A percentile compares a stretch with the other conserved stretches of the same genome.
These are phyloP conservation scores for Microcebus murinus DNA, from an alignment of 2,113 vertebrate species.

Conservation along the genomic window DNA sequence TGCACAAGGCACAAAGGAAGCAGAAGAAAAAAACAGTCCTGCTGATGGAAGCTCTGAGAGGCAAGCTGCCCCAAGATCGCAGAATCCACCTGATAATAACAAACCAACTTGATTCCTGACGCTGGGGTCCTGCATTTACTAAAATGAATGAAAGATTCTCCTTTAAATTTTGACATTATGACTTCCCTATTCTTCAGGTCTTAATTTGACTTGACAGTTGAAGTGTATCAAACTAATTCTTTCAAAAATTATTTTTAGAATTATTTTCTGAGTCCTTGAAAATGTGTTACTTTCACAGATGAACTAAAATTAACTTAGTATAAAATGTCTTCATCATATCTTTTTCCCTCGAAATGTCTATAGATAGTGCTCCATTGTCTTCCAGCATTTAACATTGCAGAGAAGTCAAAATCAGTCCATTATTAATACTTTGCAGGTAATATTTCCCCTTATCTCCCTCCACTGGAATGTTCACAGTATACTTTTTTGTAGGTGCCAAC, in stretches of 20 bases:
- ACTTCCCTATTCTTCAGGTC: neutral
- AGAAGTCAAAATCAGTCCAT: neutral
- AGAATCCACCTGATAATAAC: neutral
- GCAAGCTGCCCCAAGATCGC: neutral
- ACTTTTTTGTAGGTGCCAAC: neutral
- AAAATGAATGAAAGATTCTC: neutral
- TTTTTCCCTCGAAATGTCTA: neutral
- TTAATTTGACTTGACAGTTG: neutral
- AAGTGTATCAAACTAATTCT: neutral
- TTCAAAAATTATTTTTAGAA: neutral
- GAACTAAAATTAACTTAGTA: slow-evolving; percentile 8
- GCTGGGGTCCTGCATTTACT: neutral
- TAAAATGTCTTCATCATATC: neutral
- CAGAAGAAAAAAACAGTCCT: neutral
- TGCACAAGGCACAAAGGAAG: neutral
- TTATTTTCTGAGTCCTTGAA: neutral
- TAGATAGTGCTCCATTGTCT: neutral
- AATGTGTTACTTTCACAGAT: neutral
- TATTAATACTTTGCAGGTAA: neutral
- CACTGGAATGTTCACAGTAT: neutral
- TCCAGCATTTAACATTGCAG: neutral
- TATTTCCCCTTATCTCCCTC: neutral
- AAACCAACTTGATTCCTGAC: neutral
- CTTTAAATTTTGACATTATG: neutral
- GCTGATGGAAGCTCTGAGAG: neutral